Evolutionary conservation across 2,888 invertebrate genomes (phyloP), one percentile per base, ranked within the genome.

Genomic region (Cistogaster globosa): DNA sequence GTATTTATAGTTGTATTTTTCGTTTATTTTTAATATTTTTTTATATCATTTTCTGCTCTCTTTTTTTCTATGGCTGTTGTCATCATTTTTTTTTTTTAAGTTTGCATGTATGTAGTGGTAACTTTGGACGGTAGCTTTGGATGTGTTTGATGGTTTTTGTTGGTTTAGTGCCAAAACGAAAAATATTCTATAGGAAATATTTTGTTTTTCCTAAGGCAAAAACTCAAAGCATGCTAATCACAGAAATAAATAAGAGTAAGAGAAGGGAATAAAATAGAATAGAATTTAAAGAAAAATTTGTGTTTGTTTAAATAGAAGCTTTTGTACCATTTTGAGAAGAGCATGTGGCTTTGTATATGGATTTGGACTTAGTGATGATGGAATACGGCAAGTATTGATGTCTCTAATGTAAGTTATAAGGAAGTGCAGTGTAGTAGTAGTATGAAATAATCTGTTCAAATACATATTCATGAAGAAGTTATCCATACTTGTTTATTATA

Each of bases 211-310:
- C 68, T 71, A 20, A 67, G 63, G 36, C 63, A 75, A 85, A 78
- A 75, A 69, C 60, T 71, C 65, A 75, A 75, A 71, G 62, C 75
- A 82, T 69, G 85, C 82, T 82, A 85, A 85, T 78, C 75, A 65
- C 62, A 65, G 76, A 65, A 80, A 55, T 67, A 68, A 45, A 62
- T 26, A 55, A 65, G 55, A 58, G 26, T 38, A 18, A 2, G 32
- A 38, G 57, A 58, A 60, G 38, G 60, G 42, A 36, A 48, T 32
- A 36, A 32, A 45, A 45, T 32, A 42, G 11, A 42, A 42, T 3
- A 42, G 42, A 42, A 42, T 12, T 12, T 36, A 32, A 75, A 53
- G 74, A 60, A 75, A 85, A 9, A 7, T 77, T 77, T 48, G 0
- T 45, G 38, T 74, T 81, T 74, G 42, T 55, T 76, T 75, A 22